phyloP scores from a whole-genome alignment of 2,797 vertebrate species.

The Vultur gryphus region DNA sequence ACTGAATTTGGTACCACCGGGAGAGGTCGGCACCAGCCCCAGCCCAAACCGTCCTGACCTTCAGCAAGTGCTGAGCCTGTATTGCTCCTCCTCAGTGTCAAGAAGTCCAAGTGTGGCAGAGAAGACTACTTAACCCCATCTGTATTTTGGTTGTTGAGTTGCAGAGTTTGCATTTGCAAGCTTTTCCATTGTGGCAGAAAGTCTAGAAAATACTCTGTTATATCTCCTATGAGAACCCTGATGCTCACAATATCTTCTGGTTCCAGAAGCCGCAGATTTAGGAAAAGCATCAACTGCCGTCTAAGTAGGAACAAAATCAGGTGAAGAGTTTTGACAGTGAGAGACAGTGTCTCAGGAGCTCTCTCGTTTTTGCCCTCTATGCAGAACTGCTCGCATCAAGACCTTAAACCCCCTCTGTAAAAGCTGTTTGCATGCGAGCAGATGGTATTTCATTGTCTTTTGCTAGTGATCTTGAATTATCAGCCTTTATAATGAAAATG shows the following conservation, averaged over 20 bases:
- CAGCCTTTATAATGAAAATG: constrained; percentile 53
- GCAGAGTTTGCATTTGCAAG: background rate
- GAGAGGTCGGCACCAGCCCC: background rate
- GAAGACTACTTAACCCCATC: background rate
- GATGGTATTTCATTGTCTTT: constrained; percentile 65
- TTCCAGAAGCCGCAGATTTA: background rate
- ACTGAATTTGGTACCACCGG: background rate
- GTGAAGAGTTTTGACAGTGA: background rate
- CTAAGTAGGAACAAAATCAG: background rate
- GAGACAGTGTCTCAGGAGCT: background rate
- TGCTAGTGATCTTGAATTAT: constrained; percentile 54
- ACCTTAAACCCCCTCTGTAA: constrained; percentile 56
- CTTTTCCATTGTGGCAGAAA: background rate
- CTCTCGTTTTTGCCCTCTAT: constrained; percentile 33
- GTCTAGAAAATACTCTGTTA: background rate
- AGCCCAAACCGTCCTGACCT: background rate
- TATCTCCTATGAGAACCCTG: background rate
- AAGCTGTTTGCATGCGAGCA: constrained; percentile 59
- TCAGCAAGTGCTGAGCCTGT: background rate
- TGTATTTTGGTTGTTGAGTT: background rate
- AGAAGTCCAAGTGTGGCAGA: background rate
- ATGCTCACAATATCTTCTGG: background rate
- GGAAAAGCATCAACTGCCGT: background rate
- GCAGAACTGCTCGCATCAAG: constrained; percentile 39
- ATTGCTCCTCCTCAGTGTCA: background rate